Percentiles rank a stretch among this genome's conserved stretches.
phyloP scores from a whole-genome alignment of 2,113 vertebrate species.

The Zeus faber region DNA sequence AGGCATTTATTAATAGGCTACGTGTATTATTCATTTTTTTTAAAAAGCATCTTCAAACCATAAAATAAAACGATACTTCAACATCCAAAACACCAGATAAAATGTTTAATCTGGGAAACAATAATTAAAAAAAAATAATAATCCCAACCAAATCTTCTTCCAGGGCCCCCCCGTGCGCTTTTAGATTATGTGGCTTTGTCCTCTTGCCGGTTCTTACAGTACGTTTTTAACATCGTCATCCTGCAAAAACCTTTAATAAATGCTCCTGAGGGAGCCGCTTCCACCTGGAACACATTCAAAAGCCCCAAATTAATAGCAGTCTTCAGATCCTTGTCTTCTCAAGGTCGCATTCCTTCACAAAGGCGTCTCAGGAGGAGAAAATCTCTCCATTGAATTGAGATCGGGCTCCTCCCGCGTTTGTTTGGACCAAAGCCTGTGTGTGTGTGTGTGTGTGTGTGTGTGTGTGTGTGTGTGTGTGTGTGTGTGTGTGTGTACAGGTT shows the following conservation, averaged over 20 bases:
- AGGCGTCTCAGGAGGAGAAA: too few relatives aligned
- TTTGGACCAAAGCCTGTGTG: too few relatives aligned
- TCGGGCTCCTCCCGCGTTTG: too few relatives aligned
- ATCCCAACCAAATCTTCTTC: slow-evolving; percentile 8
- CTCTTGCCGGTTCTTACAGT: slow-evolving; percentile 33
- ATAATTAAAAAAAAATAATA: slow-evolving; percentile 13
- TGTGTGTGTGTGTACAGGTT: too few relatives aligned
- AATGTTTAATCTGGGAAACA: slow-evolving; percentile 43
- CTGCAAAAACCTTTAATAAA: slow-evolving; percentile 33
- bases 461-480: too few relatives aligned
- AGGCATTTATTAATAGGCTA: too few relatives aligned
- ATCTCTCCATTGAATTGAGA: too few relatives aligned
- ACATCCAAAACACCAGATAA: not conserved
- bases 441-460: too few relatives aligned
- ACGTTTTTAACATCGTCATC: slow-evolving; percentile 26
- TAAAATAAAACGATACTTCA: not conserved
- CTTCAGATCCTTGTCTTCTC: slow-evolving; percentile 7
- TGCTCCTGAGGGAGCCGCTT: slow-evolving; percentile 26
- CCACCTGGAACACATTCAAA: slow-evolving; percentile 21
- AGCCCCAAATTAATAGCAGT: not conserved
- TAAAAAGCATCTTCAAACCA: too few relatives aligned
- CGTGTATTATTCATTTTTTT: too few relatives aligned
- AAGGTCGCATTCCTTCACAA: slow-evolving; percentile 26
- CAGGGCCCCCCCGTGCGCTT: slow-evolving; percentile 14
- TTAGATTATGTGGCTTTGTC: slow-evolving; percentile 45